A percentile compares a stretch with the other conserved stretches of the same genome.
Evolutionary conservation across 1,140 invertebrate genomes (phyloP).

Genomic region (Himalopsyche phryganea): DNA sequence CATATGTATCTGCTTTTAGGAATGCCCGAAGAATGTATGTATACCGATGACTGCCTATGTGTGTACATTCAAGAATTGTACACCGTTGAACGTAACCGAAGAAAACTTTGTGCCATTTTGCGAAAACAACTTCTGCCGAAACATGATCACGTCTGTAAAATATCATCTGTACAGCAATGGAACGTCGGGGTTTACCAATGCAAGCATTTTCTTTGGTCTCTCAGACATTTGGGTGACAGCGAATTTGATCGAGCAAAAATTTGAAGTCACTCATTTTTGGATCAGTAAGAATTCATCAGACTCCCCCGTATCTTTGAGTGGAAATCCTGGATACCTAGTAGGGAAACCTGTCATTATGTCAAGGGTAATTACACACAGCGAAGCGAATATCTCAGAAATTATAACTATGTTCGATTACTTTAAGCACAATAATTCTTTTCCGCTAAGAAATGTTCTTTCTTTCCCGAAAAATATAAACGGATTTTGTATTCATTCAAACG

Average conservation of each 20-base stretch:
- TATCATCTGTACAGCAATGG: conserved; percentile 59
- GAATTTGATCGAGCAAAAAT: conserved; percentile 49
- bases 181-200: conserved; percentile 50
- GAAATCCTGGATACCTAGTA: conserved; percentile 65
- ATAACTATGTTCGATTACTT: conserved; percentile 33
- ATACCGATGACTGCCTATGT: conserved; percentile 42
- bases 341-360: conserved; percentile 62
- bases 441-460: conserved; percentile 44
- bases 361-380: conserved; percentile 33
- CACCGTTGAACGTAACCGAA: conserved; percentile 30
- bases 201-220: conserved; percentile 47
- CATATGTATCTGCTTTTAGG: conserved; percentile 44
- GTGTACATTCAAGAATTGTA: conserved; percentile 42
- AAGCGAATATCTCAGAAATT: conserved; percentile 35
- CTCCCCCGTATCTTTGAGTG: conserved; percentile 53
- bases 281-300: conserved; percentile 38
- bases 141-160: conserved; percentile 50
- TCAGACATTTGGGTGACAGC: conserved; percentile 34
- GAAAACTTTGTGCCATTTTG: conserved; percentile 25
- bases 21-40: conserved; percentile 53
- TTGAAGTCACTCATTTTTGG: conserved; percentile 54
- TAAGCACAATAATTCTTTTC: conserved; percentile 35
- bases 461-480: conserved; percentile 44
- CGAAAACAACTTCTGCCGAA: conserved; percentile 38
- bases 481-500: conserved; percentile 42